Evolutionary conservation across 2,113 vertebrate species (phyloP), one percentile per base, ranked within the genome.

Genomic region (Setophaga kirtlandii): DNA sequence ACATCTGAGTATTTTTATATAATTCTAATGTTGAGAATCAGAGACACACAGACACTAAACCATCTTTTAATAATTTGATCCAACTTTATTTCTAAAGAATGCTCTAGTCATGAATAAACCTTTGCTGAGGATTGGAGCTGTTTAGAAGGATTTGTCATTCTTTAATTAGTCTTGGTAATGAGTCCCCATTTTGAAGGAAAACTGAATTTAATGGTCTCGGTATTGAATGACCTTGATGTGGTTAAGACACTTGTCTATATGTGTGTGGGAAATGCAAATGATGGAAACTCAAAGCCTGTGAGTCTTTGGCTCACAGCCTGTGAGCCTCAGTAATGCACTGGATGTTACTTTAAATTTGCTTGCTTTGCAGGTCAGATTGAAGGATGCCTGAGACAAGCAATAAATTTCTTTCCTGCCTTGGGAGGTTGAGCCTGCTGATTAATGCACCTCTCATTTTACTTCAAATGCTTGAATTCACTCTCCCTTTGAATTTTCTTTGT

Each of bases 241-340:
- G 75, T 89, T 93, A 94, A 97, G 97, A 95, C 67, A 94, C 90
- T 98, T 85, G 93, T 97, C 96, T 97, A 53, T 95, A 89, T 91
- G 64, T 96, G 79, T 94, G 68, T 97, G 85, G 95, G 94, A 98
- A 98, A 98, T 98, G 95, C 94, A 98, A 98, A 98, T 97, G 94
- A 89, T 93, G 70, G 91, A 94, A 94, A 50, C 63, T 67, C 28
- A 11, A 44, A 76, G 97, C 97, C 98, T 97, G 84, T 59, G 87
- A 82, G 70, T 46, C 55, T 93, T 96, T 98, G 98, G 97, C 69
- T 67, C 24, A 9, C 49, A 76, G 97, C 97, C 98, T 97, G 82
- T 68, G 88, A 82, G 76, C 86, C 82, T 94, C 80, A 31, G 93
- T 73, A 15, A 91, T 37, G 76, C 91, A 68, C 87, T 93, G 90